phyloP scores from a whole-genome alignment of 1,140 invertebrate genomes.

The Bombus consobrinus region DNA sequence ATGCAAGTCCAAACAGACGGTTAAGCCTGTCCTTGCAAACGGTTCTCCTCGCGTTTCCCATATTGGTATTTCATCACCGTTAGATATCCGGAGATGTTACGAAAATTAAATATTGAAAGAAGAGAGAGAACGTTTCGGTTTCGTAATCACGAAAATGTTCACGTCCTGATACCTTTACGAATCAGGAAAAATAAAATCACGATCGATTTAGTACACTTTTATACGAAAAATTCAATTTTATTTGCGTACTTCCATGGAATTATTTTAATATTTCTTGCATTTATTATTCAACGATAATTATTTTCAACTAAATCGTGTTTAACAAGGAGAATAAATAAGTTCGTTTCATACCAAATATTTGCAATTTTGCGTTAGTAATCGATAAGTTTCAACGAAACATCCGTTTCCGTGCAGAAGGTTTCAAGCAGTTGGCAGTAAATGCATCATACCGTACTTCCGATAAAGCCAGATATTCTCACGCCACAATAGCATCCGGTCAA shows the following conservation, averaged over 20 bases:
- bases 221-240: not conserved
- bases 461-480: conserved; percentile 62
- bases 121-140: not conserved
- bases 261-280: no score
- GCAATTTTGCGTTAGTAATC: not conserved
- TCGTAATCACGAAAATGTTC: not conserved
- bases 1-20: conserved; percentile 30
- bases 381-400: not conserved
- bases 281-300: not conserved
- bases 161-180: not conserved
- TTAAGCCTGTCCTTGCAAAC: conserved; percentile 2
- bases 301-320: not conserved
- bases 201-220: not conserved
- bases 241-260: no score
- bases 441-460: conserved; percentile 63
- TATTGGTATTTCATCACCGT: conserved; percentile 37
- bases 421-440: not conserved
- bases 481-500: conserved; percentile 56
- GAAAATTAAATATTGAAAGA: conserved; percentile 49
- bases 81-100: conserved; percentile 43
- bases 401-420: not conserved
- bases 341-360: not conserved
- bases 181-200: not conserved
- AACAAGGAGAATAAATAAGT: not conserved
- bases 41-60: conserved; percentile 15